These are phyloP conservation scores for Antechinus stuartii DNA, from an alignment of 2,113 vertebrate genomes.

Conservation along the genomic window DNA sequence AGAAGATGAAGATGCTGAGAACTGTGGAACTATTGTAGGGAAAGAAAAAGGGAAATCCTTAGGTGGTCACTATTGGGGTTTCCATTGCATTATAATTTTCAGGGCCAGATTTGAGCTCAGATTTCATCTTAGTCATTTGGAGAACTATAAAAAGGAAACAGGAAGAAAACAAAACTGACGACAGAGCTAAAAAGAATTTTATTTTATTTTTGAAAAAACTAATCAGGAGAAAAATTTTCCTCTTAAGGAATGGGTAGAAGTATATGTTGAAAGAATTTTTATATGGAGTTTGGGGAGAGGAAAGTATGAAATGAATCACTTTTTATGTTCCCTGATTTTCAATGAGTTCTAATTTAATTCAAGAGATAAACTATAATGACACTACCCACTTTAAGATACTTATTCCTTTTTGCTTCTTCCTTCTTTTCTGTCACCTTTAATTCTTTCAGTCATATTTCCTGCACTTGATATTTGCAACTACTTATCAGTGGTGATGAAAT, in stretches of 20 bases:
- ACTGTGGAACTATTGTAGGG: neutral
- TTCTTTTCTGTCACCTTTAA: neutral
- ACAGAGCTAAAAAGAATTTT: neutral
- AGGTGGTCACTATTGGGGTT: neutral
- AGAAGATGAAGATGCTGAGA: neutral
- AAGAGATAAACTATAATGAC: neutral
- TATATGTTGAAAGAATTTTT: neutral
- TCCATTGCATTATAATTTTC: neutral
- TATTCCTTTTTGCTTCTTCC: neutral
- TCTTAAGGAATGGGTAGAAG: neutral
- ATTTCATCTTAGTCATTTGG: neutral
- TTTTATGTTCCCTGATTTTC: neutral
- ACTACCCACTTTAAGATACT: neutral
- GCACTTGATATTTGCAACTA: neutral
- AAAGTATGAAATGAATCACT: neutral
- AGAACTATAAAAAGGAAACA: neutral
- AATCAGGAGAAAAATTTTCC: neutral
- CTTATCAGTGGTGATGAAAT: neutral
- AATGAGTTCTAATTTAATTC: neutral
- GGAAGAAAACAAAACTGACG: neutral
- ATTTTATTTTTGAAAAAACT: neutral
- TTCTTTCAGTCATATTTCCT: neutral
- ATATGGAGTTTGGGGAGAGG: neutral
- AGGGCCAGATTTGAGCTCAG: neutral
- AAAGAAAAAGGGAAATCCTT: neutral